Evolutionary conservation across 2,888 invertebrate species (phyloP), one percentile per base, ranked within the genome.

Genomic region (Slavum lentiscoides): DNA sequence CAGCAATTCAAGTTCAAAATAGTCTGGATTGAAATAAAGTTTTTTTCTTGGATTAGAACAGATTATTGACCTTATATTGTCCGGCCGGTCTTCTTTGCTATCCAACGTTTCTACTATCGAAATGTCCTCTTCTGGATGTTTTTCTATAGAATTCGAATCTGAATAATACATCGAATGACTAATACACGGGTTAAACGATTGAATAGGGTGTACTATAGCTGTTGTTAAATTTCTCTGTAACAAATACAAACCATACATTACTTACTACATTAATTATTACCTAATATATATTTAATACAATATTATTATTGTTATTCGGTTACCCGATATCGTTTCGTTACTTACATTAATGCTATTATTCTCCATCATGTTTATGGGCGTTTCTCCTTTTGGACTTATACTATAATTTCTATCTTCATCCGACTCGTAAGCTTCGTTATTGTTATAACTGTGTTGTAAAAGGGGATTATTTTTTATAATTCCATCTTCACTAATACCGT

Each of bases 11-110:
- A 93, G 93, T 86, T 96, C 96, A 85, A 96, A 95, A 86, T 95
- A 96, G 11, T 95, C 95, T 0, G 95, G 95, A 86, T 95, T 95
- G 85, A 95, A 95, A 86, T 94, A 95, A 4, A 95, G 88, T 85
- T 95, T 94, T 83, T 92, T 89, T 76, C 94, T 88, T 0, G 92
- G 91, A 72, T 84, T 83, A 43, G 91, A 91, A 17, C 93, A 93
- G 13, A 86, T 84, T 13, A 88, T 86, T 17, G 85, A 85, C 66
- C 82, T 81, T 90, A 88, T 88, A 74, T 88, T 88, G 84, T 93
- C 92, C 83, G 91, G 89, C 82, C 91, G 88, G 73, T 92, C 92
- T 83, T 90, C 90, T 70, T 89, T 86, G 82, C 88, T 87, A 83
- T 93, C 92, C 83, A 91, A 89, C 8, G 94, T 94, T 87, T 94